Base-by-base conservation (phyloP, 2,797 vertebrate genomes). In the Coreius guichenoti region DNA sequence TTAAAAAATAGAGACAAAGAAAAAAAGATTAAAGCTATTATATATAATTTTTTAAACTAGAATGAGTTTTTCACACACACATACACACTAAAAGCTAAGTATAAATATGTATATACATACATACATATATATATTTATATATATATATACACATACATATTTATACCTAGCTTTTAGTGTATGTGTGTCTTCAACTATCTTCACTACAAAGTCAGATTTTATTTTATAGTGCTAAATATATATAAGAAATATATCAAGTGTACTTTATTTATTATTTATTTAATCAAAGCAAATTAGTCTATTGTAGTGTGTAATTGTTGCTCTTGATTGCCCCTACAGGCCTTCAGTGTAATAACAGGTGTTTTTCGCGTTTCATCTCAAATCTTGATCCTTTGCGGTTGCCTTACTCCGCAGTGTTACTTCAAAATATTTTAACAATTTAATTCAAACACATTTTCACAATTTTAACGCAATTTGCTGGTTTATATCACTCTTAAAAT, bases 321-420 rank as follows among this genome's bases (percentile, higher is more conserved):
- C 19, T 80, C 26, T 80, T 47, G 43, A 0, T 26, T 29, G 3
- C 78, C 43, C 11, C 43, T 49, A 23, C 43, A 80, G 76, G n/a
- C n/a, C n/a, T 11, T 29, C 12, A 33, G 29, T 49, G 56, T 21
- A 63, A 45, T 3, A 29, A 67, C 43, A 43, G 3, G 12, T 5
- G 12, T 29, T 26, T 26, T 68, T 43, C 61, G 23, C 39, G 29
- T 85, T 61, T 43, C 29, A 2, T 21, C 11, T 9, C 5, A 3
- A 81, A 33, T 0, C 90, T 67, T 92, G 92, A 75, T 56, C 90
- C 51, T 90, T 68, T 26, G 69, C 85, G 79, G 87, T 80, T 81
- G 84, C 93, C 90, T 58, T 94, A 92, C 75, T 61, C 4, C 47
- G 14, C 23, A 56, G 65, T 36, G 14, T 70, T 6, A 36, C 4